These are phyloP conservation scores for Nyctibius grandis DNA, from an alignment of 2,797 vertebrate genomes.

Conservation along the genomic window DNA sequence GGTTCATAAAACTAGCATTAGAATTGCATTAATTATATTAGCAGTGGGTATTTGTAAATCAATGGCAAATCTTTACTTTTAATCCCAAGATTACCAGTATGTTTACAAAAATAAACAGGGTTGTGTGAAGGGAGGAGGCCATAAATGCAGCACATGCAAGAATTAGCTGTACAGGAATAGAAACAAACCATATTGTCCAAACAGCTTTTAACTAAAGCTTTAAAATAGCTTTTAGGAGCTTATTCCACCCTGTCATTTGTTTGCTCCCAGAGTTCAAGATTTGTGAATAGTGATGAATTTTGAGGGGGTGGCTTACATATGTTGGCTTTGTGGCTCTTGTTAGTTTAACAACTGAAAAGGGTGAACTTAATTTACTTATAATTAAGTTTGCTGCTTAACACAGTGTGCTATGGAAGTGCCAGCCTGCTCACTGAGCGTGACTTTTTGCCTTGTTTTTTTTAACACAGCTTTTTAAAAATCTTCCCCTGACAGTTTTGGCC, in stretches of 20 bases:
- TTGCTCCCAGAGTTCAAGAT: neutral
- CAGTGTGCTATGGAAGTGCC: neutral
- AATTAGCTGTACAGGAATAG: neutral
- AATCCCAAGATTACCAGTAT: neutral
- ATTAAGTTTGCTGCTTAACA: neutral
- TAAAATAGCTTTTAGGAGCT: neutral
- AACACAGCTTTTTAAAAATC: neutral
- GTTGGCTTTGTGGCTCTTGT: neutral
- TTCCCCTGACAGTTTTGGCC: neutral
- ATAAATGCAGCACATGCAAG: neutral
- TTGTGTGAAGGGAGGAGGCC: neutral
- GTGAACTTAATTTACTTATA: neutral
- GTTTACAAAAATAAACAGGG: neutral
- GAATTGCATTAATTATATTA: neutral
- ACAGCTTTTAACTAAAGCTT: neutral
- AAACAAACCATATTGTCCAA: neutral
- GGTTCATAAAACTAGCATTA: neutral
- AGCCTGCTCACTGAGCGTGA: neutral
- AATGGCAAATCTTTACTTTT: neutral
- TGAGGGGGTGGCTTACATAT: constrained; percentile 4
- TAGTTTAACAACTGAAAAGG: neutral
- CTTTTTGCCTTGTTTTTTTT: neutral
- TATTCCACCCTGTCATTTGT: neutral
- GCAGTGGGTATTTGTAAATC: neutral
- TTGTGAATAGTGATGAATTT: neutral